Conservation (phyloP, 2,888 invertebrate species). For the Scaptomyza tumidula region DNA sequence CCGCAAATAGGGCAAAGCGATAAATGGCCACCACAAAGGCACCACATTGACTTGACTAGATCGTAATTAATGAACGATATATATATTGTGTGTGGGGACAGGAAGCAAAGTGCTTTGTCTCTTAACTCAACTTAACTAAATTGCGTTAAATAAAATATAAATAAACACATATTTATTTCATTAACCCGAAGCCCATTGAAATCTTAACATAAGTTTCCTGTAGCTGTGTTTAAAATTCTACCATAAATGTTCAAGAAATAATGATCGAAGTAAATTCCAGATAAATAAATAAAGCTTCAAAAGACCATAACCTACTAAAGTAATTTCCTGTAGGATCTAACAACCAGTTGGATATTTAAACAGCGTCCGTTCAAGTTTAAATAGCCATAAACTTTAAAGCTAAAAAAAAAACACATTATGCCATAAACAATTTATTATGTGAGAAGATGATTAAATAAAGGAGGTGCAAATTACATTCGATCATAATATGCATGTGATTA, state of each 20-base stretch:
- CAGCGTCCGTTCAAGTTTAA: neutral
- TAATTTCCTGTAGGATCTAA: neutral
- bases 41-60: conserved; percentile 13
- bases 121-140: too few relatives aligned
- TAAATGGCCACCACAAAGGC: conserved; percentile 50
- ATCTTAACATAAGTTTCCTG: too few relatives aligned
- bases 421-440: conserved; percentile 1
- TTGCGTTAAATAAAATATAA: neutral
- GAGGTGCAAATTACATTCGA: conserved; percentile 21
- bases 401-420: neutral
- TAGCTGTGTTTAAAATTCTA: too few relatives aligned
- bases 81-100: neutral
- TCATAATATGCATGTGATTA: conserved; percentile 14
- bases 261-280: too few relatives aligned
- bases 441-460: conserved; percentile 3
- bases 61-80: conserved; percentile 39
- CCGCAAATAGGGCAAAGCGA: conserved; percentile 63
- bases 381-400: neutral
- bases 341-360: neutral
- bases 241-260: too few relatives aligned
- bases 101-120: neutral
- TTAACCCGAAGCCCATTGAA: too few relatives aligned
- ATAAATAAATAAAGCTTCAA: too few relatives aligned
- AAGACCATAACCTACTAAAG: too few relatives aligned
- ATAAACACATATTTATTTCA: too few relatives aligned